Base-by-base conservation (phyloP, 2,888 invertebrate genomes). In the Spatulosminthurus flaviceps region DNA sequence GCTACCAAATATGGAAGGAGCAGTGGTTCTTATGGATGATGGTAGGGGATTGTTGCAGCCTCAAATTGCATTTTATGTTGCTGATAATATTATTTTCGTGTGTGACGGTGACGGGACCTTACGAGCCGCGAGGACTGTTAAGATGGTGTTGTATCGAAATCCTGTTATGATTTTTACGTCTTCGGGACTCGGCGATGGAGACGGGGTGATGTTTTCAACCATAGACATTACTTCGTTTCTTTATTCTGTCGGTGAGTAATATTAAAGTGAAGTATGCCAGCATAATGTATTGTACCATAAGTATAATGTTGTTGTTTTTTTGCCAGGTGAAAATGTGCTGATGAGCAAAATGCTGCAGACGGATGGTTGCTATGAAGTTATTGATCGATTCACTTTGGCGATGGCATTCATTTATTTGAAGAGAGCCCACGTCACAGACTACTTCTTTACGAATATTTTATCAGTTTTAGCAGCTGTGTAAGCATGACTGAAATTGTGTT, bases 341-440 rank as follows among this genome's bases (percentile, higher is more conserved):
- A 64, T 78, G 24, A 71, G 60, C 34, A 72, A 64, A 29, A 78
- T 78, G 64, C 28, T 78, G 7, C 64, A 78, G 21, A 64, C 34
- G 11, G 78, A 78, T 66, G 78, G 72, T 16, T 78, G 78, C 24
- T 78, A 72, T 34, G 66, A 26, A 41, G 28, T 78, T 5, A 41
- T 78, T n/a, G 78, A 78, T 66, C 78, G 78, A 16, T 78, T 72
- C 42, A 61, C 64, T 26, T 28, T 71, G n/a, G 78, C 78, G 1
- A 72, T 73, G 78, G 78, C 78, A n/a, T 78, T 78, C 26, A 72
- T 78, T 64, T 78, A 78, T 42, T 28, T 78, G 42, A 72, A 72
- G 61, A 28, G 78, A 28, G 72, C 78, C 13, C 19, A 26, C 5
- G 9, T 69, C n/a, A 67, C 69, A 16, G 41, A 60, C 13, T 64